phyloP scores from a whole-genome alignment of 2,113 vertebrate genomes.

The Rousettus leschenaultii region DNA sequence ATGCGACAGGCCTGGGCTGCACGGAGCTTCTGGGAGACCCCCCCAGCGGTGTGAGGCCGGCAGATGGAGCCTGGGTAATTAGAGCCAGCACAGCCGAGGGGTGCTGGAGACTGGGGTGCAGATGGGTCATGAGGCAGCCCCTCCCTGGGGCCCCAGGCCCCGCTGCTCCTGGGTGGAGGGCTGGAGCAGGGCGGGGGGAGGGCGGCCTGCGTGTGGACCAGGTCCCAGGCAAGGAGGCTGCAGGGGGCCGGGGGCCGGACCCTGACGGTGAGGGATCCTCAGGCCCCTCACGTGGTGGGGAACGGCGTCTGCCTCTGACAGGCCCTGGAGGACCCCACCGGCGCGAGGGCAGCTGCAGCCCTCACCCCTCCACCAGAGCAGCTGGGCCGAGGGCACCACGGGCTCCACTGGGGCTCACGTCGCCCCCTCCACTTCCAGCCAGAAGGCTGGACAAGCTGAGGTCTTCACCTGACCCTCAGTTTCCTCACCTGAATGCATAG shows the following conservation, averaged over 20 bases:
- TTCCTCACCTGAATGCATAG: not conserved
- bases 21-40: not conserved
- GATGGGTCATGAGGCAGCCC: not conserved
- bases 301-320: not conserved
- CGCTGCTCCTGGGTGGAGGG: not conserved
- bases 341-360: not conserved
- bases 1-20: constrained; percentile 39
- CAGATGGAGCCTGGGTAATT: not conserved
- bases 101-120: not conserved
- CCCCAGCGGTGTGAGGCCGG: constrained; percentile 27
- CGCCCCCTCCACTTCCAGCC: not conserved
- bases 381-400: not conserved
- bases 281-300: accelerated
- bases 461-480: accelerated
- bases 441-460: accelerated
- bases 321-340: not conserved
- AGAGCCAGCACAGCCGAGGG: not conserved
- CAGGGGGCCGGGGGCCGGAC: too few relatives aligned
- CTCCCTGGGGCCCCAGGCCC: not conserved
- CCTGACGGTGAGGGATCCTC: not conserved
- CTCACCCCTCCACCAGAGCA: not conserved
- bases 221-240: not conserved
- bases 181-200: not conserved
- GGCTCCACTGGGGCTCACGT: not conserved
- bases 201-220: not conserved